Evolutionary conservation across 2,113 vertebrate genomes (phyloP).

Genomic region (Neotragus moschatus): DNA sequence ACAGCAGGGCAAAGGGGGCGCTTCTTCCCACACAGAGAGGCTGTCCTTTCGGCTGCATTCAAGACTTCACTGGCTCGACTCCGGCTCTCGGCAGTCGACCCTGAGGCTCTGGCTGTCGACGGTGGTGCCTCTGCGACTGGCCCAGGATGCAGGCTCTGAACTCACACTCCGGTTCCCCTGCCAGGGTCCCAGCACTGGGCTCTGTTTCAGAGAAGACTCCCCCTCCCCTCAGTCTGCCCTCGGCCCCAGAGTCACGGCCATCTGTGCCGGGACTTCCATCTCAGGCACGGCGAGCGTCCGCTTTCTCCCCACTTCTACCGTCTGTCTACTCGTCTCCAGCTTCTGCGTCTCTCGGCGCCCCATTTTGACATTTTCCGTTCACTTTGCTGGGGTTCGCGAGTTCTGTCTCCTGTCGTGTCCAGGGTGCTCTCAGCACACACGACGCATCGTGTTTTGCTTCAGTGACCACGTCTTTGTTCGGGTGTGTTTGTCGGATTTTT

Average conservation of each 20-base stretch:
- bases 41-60: background rate
- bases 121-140: too few species aligned
- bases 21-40: accelerated
- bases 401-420: background rate
- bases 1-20: background rate
- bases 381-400: background rate
- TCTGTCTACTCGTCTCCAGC: accelerated
- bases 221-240: too few species aligned
- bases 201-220: background rate
- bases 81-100: accelerated
- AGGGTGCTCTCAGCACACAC: background rate
- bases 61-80: accelerated
- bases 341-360: background rate
- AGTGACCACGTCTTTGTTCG: background rate
- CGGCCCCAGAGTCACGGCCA: accelerated
- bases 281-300: too few species aligned
- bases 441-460: background rate
- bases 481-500: background rate
- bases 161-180: accelerated
- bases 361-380: background rate
- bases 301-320: background rate
- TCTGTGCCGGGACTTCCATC: background rate
- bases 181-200: background rate
- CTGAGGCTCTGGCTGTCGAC: background rate
- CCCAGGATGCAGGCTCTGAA: background rate